Evolutionary conservation across 2,888 invertebrate species (phyloP).

Genomic region (Crematogaster levior): DNA sequence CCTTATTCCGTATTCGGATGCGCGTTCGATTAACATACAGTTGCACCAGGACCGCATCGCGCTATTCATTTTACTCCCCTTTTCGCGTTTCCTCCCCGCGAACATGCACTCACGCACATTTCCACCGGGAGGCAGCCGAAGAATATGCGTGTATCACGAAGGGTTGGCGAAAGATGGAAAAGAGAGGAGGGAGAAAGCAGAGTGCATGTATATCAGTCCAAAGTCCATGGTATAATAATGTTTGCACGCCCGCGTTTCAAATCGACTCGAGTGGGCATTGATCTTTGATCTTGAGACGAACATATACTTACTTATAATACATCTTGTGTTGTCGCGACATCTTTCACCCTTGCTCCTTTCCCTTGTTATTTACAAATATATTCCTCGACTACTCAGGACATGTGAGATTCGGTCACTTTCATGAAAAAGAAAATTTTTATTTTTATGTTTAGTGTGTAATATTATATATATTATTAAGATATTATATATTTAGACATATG

Average conservation of each 20-base stretch:
- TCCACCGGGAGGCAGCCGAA: slow-evolving; percentile 56
- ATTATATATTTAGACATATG: too few relatives aligned
- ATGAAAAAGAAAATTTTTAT: neutral
- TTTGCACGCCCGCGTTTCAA: slow-evolving; percentile 76
- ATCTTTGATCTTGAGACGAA: slow-evolving; percentile 76
- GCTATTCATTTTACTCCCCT: slow-evolving; percentile 78
- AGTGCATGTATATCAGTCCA: slow-evolving; percentile 73
- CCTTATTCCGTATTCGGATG: slow-evolving; percentile 83
- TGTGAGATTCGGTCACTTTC: slow-evolving; percentile 42
- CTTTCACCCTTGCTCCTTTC: slow-evolving; percentile 50
- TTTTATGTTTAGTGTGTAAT: neutral
- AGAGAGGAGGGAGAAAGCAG: neutral
- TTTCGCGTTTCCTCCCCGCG: slow-evolving; percentile 72
- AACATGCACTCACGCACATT: slow-evolving; percentile 58
- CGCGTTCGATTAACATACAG: slow-evolving; percentile 84
- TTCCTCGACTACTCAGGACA: slow-evolving; percentile 38
- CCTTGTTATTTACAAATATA: slow-evolving; percentile 32
- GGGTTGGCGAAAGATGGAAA: neutral
- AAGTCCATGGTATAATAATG: slow-evolving; percentile 78
- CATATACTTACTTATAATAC: slow-evolving; percentile 71
- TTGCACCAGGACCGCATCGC: slow-evolving; percentile 77
- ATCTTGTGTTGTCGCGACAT: slow-evolving; percentile 67
- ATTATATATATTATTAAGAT: too few relatives aligned
- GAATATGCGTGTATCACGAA: neutral
- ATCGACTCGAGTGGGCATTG: slow-evolving; percentile 75